phyloP scores from a whole-genome alignment of 2,797 vertebrate genomes.

The Thunnus albacares region DNA sequence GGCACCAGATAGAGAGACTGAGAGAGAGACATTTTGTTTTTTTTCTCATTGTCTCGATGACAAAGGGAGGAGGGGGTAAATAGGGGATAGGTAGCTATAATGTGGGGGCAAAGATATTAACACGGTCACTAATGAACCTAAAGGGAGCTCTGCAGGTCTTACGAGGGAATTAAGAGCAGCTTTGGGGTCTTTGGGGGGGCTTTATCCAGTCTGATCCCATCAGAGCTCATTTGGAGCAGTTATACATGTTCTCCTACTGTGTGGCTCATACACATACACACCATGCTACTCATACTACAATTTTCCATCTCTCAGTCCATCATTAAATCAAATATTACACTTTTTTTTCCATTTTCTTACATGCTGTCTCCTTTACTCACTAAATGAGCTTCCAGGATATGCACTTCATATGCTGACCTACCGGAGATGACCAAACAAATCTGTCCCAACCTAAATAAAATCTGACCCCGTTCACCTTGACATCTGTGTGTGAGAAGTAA shows the following conservation, averaged over 20 bases:
- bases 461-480: conserved; percentile 39
- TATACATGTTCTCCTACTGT: conserved; percentile 56
- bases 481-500: conserved; percentile 52
- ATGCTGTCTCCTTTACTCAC: conserved; percentile 1
- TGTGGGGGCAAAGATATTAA: conserved; percentile 56
- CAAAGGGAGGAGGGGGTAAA: conserved; percentile 34
- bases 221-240: conserved; percentile 69
- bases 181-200: conserved; percentile 60
- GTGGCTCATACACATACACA: background rate
- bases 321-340: background rate
- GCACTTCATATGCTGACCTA: conserved; percentile 14
- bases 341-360: background rate
- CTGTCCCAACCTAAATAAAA: conserved; percentile 45
- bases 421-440: conserved; percentile 32
- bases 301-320: background rate
- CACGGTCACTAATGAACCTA: conserved; percentile 64
- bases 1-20: conserved; percentile 59
- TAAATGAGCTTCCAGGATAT: conserved; percentile 12
- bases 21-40: conserved; percentile 39
- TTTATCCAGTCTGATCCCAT: conserved; percentile 72
- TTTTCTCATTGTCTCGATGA: conserved; percentile 39
- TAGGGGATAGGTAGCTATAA: conserved; percentile 45
- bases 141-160: conserved; percentile 55
- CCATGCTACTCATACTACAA: background rate
- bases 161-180: conserved; percentile 58